Base-by-base conservation (phyloP, 2,113 vertebrate genomes). In the Eidolon helvum region DNA sequence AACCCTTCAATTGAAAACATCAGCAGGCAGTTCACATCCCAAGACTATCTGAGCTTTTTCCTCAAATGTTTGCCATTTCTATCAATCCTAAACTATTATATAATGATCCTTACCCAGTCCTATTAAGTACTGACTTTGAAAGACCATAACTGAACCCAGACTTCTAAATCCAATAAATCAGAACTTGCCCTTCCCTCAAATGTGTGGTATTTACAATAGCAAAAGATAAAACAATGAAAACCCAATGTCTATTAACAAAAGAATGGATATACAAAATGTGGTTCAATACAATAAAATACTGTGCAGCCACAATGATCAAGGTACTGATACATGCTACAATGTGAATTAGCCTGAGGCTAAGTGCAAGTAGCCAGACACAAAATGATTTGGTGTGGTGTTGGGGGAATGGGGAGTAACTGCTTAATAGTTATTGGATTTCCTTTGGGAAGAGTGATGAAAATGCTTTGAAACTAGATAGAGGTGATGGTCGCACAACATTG, bases 101-200 rank as follows among this genome's bases (percentile, higher is more conserved):
- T 79, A 43, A 30, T 65, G 21, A 38, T 84, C 74, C 88, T 94
- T 45, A 93, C 7, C 10, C 0, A 16, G 22, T 48, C 14, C n/a
- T 97, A 87, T 12, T 89, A 71, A 63, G 40, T 74, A 26, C 66
- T 33, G 55, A 6, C 22, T 88, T 95, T 57, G 40, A 92, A 95
- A 75, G 21, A 48, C 4, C 5, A 48, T 6, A 10, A 4, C 57
- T 85, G 78, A 91, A 33, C 1, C 33, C 43, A 68, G 22, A 79
- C 48, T 94, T 90, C 50, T 86, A 61, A 95, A 72, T n/a, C 18
- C 22, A 48, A 24, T 43, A 82, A 65, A 28, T 68, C 8, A 50
- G 43, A 43, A 16, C 40, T 55, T 68, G 28, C 15, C 35, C 19
- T 91, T 87, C 35, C 55, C 30, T 92, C 12, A 55, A 38, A 12